Conservation (phyloP, 2,888 invertebrate species). For the Elysia crispata region DNA sequence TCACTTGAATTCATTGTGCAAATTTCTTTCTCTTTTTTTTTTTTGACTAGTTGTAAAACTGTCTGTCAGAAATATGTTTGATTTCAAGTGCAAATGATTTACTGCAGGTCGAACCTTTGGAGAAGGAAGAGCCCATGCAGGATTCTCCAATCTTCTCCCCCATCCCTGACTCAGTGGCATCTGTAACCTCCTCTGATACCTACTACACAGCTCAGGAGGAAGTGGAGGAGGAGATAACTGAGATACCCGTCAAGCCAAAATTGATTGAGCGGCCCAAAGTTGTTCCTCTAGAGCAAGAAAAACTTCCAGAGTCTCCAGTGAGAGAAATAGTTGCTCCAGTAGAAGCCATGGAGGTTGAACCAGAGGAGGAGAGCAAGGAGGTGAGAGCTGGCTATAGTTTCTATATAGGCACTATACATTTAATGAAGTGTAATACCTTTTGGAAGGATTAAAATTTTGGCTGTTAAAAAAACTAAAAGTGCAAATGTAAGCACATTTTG, state of each 20-base stretch:
- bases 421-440: neutral
- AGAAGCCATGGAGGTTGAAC: constrained; percentile 40
- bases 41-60: too few species aligned
- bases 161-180: constrained; percentile 51
- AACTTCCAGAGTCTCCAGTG: constrained; percentile 56
- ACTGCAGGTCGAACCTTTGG: constrained; percentile 47
- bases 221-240: constrained; percentile 59
- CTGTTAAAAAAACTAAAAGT: too few species aligned
- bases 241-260: constrained; percentile 55
- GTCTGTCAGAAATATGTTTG: too few species aligned
- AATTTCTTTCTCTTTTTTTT: too few species aligned
- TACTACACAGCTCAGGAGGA: constrained; percentile 57
- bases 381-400: too few species aligned
- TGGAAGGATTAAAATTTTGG: too few species aligned
- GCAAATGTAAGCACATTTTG: too few species aligned
- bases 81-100: too few species aligned
- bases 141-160: constrained; percentile 59
- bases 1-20: too few species aligned
- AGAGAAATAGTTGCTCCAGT: constrained; percentile 49
- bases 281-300: constrained; percentile 58
- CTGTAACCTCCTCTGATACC: constrained; percentile 49
- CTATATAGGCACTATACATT: neutral
- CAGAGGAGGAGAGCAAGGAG: constrained; percentile 38
- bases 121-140: constrained; percentile 59
- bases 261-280: constrained; percentile 63